Conservation (phyloP, 2,797 vertebrate genomes). For the Lithobates pipiens region DNA sequence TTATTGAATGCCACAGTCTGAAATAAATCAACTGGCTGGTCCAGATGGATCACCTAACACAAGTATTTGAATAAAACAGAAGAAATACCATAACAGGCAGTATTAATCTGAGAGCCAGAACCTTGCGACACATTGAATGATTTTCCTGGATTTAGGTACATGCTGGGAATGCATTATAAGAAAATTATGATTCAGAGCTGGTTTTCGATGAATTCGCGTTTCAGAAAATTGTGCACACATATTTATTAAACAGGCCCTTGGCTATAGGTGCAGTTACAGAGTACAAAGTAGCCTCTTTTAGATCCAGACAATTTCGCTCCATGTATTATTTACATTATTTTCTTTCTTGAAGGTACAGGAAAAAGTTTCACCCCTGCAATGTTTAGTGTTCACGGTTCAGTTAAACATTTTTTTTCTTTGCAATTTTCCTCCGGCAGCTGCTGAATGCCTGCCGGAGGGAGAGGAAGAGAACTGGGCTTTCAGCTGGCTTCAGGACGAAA, state of each 20-base stretch:
- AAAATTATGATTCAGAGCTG: neutral
- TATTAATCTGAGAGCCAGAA: neutral
- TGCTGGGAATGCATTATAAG: slow-evolving; percentile 18
- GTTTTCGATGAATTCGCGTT: slow-evolving; percentile 14
- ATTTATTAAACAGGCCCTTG: neutral
- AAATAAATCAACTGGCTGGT: neutral
- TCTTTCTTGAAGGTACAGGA: neutral
- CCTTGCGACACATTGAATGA: neutral
- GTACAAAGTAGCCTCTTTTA: neutral
- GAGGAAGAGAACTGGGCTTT: no score
- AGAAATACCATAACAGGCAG: slow-evolving; percentile 15
- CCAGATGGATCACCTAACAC: slow-evolving; percentile 5
- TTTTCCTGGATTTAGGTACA: neutral
- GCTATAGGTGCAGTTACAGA: neutral
- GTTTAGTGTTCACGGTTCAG: neutral
- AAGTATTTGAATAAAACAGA: slow-evolving; percentile 7
- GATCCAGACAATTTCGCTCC: neutral
- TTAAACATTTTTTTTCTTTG: no score
- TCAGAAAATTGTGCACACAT: neutral
- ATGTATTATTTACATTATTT: neutral
- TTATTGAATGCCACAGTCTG: slow-evolving; percentile 7
- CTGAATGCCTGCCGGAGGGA: no score
- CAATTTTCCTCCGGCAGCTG: no score
- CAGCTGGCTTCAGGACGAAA: no score
- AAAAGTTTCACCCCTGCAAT: neutral